Conservation (phyloP, 2,113 vertebrate species). For the Cyprinodon tularosa region DNA sequence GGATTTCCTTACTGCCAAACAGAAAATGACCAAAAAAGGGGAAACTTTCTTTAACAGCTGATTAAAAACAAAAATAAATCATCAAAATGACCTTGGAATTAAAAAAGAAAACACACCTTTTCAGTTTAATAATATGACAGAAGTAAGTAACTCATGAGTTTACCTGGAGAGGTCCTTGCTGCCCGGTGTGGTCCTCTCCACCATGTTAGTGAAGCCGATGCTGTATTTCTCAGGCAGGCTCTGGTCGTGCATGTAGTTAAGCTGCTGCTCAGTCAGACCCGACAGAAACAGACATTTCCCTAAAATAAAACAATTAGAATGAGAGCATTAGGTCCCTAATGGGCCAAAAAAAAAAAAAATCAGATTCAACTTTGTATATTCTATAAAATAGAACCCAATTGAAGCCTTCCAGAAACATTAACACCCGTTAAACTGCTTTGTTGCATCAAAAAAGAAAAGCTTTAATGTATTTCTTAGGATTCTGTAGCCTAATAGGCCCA, state of each 20-base stretch:
- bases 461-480: neutral
- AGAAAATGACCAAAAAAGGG: neutral
- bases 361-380: neutral
- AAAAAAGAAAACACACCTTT: neutral
- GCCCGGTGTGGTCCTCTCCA: constrained; percentile 96
- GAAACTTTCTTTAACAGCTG: too few relatives aligned
- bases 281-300: constrained; percentile 98
- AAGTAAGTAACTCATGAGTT: neutral
- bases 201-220: constrained; percentile 99
- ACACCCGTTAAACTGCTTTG: neutral
- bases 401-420: neutral
- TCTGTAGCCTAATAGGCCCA: neutral
- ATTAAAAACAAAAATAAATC: too few relatives aligned
- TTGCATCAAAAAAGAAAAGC: neutral
- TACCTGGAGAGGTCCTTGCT: constrained; percentile 98
- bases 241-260: constrained; percentile 92
- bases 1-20: constrained; percentile 92
- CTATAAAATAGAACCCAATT: neutral
- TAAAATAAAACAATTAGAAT: constrained; percentile 50
- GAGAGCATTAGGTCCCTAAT: neutral
- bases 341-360: neutral
- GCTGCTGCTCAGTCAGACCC: constrained; percentile 90
- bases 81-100: neutral
- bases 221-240: constrained; percentile 91
- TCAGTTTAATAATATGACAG: neutral